Evolutionary conservation across 2,888 invertebrate species (phyloP).

Genomic region (Elegia similella): DNA sequence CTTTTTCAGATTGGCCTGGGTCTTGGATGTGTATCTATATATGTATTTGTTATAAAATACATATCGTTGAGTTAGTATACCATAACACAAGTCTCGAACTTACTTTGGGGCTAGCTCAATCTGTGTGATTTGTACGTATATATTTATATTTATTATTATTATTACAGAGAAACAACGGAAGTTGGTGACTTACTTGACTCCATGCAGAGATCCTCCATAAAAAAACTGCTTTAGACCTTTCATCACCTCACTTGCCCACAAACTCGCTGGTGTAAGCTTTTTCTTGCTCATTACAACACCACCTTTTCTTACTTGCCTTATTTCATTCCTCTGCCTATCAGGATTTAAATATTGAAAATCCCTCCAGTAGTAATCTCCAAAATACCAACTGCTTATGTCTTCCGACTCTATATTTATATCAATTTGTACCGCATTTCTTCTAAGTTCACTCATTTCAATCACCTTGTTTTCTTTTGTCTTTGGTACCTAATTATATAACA

Average conservation of each 20-base stretch:
- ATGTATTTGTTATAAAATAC: too few relatives aligned
- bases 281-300: constrained; percentile 24
- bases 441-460: constrained; percentile 31
- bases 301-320: constrained; percentile 26
- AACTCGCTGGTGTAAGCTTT: constrained; percentile 35
- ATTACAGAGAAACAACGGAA: too few relatives aligned
- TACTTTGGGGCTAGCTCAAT: too few relatives aligned
- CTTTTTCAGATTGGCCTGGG: too few relatives aligned
- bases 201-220: constrained; percentile 70
- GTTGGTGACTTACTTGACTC: constrained; percentile 67
- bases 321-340: constrained; percentile 33
- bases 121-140: too few relatives aligned
- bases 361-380: constrained; percentile 61
- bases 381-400: constrained; percentile 31
- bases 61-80: too few relatives aligned
- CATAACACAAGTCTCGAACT: too few relatives aligned
- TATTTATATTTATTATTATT: too few relatives aligned
- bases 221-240: constrained; percentile 67
- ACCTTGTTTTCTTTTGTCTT: background rate
- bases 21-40: too few relatives aligned
- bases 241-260: constrained; percentile 58
- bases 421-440: constrained; percentile 30
- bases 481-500: too few relatives aligned
- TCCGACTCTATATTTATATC: constrained; percentile 7
- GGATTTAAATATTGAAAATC: constrained; percentile 66